phyloP scores from a whole-genome alignment of 2,113 vertebrate species.

The Sturnus vulgaris region DNA sequence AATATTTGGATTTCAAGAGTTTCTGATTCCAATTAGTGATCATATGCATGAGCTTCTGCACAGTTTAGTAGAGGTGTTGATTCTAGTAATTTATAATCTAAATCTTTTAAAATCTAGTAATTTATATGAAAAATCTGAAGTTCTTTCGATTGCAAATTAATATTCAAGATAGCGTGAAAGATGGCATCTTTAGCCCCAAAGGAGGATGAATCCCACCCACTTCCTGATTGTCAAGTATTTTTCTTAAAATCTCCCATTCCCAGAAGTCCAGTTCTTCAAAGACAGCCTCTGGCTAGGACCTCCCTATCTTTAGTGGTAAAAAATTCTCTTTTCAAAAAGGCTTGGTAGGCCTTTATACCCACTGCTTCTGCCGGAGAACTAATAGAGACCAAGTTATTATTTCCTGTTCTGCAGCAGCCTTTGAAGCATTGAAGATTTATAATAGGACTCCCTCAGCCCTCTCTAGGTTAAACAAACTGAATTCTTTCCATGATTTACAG shows the following conservation, averaged over 20 bases:
- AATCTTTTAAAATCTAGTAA: background rate
- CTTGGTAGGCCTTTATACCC: background rate
- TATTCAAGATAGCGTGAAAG: background rate
- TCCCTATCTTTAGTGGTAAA: background rate
- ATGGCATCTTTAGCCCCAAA: background rate
- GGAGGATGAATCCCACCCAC: background rate
- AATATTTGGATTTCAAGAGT: background rate
- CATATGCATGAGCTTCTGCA: background rate
- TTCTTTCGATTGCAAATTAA: background rate
- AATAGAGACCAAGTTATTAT: background rate
- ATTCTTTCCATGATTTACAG: background rate
- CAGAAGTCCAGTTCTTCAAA: background rate
- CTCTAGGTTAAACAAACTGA: background rate
- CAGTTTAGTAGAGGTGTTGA: background rate
- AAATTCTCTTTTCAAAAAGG: background rate
- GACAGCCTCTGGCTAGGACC: background rate
- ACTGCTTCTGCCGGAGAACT: background rate
- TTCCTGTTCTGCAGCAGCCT: background rate
- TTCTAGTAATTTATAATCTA: background rate
- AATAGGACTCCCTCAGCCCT: background rate
- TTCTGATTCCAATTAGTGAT: background rate
- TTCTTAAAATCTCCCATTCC: background rate
- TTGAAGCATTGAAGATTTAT: background rate
- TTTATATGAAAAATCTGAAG: background rate
- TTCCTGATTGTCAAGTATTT: background rate